Conservation (phyloP, 2,797 vertebrate genomes). For the Esox masquinongy region DNA sequence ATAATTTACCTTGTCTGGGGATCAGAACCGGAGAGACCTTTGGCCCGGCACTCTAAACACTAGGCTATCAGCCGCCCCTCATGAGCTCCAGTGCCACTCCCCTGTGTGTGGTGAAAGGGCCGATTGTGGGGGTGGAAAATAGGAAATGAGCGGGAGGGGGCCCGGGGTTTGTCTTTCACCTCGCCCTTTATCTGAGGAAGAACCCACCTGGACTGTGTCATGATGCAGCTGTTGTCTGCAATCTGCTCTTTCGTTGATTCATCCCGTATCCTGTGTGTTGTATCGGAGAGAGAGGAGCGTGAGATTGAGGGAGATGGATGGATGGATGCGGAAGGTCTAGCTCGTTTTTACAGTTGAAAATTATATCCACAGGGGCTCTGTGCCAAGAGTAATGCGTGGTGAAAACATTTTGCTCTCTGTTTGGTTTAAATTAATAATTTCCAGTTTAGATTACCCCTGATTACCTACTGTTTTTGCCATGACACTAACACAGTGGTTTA, state of each 20-base stretch:
- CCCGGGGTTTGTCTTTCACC: neutral
- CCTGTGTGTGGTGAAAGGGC: neutral
- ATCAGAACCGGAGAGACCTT: no score
- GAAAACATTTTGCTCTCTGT: neutral
- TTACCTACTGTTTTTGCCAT: neutral
- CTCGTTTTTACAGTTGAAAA: neutral
- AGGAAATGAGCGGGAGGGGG: neutral
- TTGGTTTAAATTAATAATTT: neutral
- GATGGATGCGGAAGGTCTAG: neutral
- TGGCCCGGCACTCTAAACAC: no score
- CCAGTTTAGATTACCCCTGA: neutral
- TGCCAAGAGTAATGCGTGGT: neutral
- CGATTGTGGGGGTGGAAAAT: neutral
- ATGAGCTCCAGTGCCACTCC: neutral
- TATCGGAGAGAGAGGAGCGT: neutral
- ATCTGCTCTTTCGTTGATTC: conserved; percentile 45
- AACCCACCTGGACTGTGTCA: conserved; percentile 49
- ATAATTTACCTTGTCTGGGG: no score
- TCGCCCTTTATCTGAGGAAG: conserved; percentile 36
- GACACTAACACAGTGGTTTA: neutral
- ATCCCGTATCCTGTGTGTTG: neutral
- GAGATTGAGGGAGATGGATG: neutral
- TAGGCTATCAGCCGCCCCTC: neutral
- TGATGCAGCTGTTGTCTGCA: conserved; percentile 35
- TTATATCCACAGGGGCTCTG: neutral